These are phyloP conservation scores for Luperina nickerlii DNA, from an alignment of 2,888 invertebrate genomes.

Conservation along the genomic window DNA sequence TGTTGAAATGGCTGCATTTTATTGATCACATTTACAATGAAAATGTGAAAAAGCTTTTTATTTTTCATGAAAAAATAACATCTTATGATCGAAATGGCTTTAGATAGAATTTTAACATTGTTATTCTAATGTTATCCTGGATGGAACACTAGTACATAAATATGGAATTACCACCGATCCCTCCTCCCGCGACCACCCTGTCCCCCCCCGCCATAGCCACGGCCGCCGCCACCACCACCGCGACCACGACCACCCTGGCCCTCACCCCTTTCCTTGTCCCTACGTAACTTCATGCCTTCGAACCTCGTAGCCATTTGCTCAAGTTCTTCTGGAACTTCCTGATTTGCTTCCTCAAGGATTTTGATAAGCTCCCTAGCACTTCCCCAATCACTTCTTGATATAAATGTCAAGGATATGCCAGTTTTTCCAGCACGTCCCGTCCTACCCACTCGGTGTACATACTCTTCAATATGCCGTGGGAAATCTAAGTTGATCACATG, in stretches of 20 bases:
- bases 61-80: slow-evolving; percentile 26
- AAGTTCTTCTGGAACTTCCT: slow-evolving; percentile 94
- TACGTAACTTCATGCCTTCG: slow-evolving; percentile 92
- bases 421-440: slow-evolving; percentile 97
- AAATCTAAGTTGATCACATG: slow-evolving; percentile 98
- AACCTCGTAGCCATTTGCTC: slow-evolving; percentile 94
- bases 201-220: slow-evolving; percentile 71
- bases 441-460: slow-evolving; percentile 98
- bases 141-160: slow-evolving; percentile 14
- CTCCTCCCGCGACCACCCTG: slow-evolving; percentile 76
- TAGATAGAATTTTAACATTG: slow-evolving; percentile 2
- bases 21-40: slow-evolving; percentile 14
- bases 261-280: slow-evolving; percentile 88
- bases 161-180: slow-evolving; percentile 74
- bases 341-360: slow-evolving; percentile 96
- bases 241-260: slow-evolving; percentile 81
- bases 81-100: neutral
- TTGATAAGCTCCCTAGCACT: slow-evolving; percentile 95
- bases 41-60: slow-evolving; percentile 8
- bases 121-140: slow-evolving; percentile 32
- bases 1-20: slow-evolving; percentile 7
- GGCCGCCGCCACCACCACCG: slow-evolving; percentile 75
- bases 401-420: slow-evolving; percentile 95
- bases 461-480: slow-evolving; percentile 98
- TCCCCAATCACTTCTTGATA: slow-evolving; percentile 95